Conservation (phyloP, 2,888 invertebrate genomes). For the Cataglyphis rosenhaueri region DNA sequence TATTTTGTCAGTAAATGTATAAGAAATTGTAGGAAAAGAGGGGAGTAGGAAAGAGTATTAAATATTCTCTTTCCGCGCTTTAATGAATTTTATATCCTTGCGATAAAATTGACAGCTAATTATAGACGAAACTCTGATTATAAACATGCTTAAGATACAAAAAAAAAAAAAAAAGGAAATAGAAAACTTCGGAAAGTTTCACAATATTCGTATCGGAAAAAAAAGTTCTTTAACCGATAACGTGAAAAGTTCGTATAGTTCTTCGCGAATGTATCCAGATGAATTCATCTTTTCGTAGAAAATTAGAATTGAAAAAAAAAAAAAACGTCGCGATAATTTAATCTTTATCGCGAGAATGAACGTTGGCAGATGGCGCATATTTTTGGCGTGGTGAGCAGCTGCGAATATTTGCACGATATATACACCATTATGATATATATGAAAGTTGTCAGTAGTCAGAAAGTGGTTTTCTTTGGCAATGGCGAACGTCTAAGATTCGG, state of each 20-base stretch:
- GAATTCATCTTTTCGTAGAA: constrained; percentile 2
- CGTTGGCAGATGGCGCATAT: constrained; percentile 1
- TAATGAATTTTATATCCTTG: neutral
- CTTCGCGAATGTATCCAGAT: constrained; percentile 16
- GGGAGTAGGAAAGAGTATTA: neutral
- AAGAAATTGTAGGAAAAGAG: neutral
- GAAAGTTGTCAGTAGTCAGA: neutral
- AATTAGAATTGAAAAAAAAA: neutral
- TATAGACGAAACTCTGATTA: constrained; percentile 7
- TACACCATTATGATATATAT: constrained; percentile 25
- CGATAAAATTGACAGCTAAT: constrained; percentile 22
- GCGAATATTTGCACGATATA: constrained; percentile 6
- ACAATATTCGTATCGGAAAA: neutral
- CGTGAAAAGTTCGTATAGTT: neutral
- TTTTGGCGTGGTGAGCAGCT: constrained; percentile 37
- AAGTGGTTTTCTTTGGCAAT: constrained; percentile 31
- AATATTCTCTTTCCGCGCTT: constrained; percentile 3
- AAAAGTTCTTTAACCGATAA: constrained; percentile 7
- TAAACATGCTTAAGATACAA: neutral
- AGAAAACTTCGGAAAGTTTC: constrained; percentile 12
- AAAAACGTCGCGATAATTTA: neutral
- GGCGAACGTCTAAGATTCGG: constrained; percentile 25
- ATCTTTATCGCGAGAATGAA: constrained; percentile 3
- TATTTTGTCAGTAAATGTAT: neutral
- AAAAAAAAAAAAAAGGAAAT: constrained; percentile 7